Base-by-base conservation (phyloP, 2,888 invertebrate species). In the Machimus atricapillus region DNA sequence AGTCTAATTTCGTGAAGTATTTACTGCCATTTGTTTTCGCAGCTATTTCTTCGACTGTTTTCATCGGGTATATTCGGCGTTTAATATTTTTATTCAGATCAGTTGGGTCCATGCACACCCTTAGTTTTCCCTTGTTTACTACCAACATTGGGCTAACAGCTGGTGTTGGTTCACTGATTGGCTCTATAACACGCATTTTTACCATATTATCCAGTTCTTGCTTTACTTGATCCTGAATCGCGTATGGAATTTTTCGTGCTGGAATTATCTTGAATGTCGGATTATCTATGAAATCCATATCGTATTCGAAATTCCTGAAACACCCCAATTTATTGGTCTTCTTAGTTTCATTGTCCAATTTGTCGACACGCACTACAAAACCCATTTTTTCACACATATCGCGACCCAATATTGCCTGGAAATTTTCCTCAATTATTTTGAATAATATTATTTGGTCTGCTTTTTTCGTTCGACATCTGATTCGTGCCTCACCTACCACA, bases 61-160 rank as follows among this genome's bases (percentile, higher is more conserved):
- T n/a, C 14, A 2, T 52, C 43, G 89, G 87, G 74, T 87, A 86
- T 7, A 87, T 77, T n/a, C 88, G 82, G 87, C 88, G 79, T 66
- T 52, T 37, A 19, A 89, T 87, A 37, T 87, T 87, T 82, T 87
- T 87, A 23, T 87, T 88, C 31, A 88, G n/a, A 2, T 87, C 77
- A 7, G 83, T 77, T 46, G 74, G 87, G 83, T 34, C 88, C 14
- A 88, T 87, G 40, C 88, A 89, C 14, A 88, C 74, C 27, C 87
- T 43, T 8, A 87, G 52, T 81, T 88, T 87, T 2, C 76, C 88
- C n/a, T 88, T 85, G 7, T 85, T 87, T n/a, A 89, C 88, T 31
- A 88, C 87, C n/a, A 89, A 87, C 87, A 89, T 86, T 37, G 87
- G 87, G 6, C 56, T 82, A 1, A 89, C 88, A 0, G 89, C 89